Percentiles rank a stretch among this genome's conserved stretches.
These are phyloP conservation scores for Paracanthobrama guichenoti DNA, from an alignment of 2,113 vertebrate genomes.

Conservation along the genomic window DNA sequence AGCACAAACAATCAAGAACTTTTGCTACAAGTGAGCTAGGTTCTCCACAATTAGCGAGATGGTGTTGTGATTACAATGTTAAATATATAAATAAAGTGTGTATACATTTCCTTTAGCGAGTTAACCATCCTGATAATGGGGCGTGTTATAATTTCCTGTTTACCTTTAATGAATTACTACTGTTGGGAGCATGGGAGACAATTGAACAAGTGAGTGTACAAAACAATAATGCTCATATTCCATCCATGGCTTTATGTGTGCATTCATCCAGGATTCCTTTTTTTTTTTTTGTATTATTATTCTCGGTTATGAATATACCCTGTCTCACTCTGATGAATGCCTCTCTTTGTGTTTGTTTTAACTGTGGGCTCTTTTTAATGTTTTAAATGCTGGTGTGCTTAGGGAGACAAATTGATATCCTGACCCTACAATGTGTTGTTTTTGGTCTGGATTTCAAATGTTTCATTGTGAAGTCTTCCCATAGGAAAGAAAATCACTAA, in stretches of 20 bases:
- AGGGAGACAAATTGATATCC: slow-evolving; percentile 35
- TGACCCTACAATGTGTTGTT: slow-evolving; percentile 33
- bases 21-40: not conserved
- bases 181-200: slow-evolving; percentile 36
- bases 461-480: slow-evolving; percentile 18
- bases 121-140: slow-evolving; percentile 17
- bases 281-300: not conserved
- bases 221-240: not conserved
- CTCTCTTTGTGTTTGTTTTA: slow-evolving; percentile 37
- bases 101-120: slow-evolving; percentile 29
- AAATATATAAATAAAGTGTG: slow-evolving; percentile 33
- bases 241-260: slow-evolving; percentile 9
- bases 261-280: not conserved
- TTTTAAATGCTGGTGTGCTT: slow-evolving; percentile 29
- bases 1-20: slow-evolving; percentile 23
- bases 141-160: slow-evolving; percentile 44
- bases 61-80: slow-evolving; percentile 37
- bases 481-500: slow-evolving; percentile 3
- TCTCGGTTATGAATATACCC: slow-evolving; percentile 26
- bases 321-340: slow-evolving; percentile 14
- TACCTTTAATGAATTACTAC: slow-evolving; percentile 42
- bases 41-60: slow-evolving; percentile 14
- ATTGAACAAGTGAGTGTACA: slow-evolving; percentile 8
- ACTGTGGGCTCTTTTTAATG: slow-evolving; percentile 38
- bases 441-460: slow-evolving; percentile 45